phyloP scores from a whole-genome alignment of 2,113 vertebrate genomes.

The Psophia crepitans region DNA sequence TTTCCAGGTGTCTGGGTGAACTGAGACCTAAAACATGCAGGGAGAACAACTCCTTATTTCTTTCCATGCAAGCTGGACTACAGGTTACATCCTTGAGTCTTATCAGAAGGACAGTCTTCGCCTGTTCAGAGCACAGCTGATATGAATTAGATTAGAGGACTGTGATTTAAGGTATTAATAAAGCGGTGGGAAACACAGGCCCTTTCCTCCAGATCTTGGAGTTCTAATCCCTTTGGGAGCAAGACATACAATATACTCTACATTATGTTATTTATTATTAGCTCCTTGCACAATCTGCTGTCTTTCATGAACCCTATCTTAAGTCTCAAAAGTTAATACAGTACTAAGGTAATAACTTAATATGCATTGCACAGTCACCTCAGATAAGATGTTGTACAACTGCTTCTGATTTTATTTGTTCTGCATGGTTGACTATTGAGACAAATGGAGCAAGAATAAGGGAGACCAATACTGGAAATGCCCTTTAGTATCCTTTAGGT shows the following conservation, averaged over 20 bases:
- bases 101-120: neutral
- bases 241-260: neutral
- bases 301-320: neutral
- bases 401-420: neutral
- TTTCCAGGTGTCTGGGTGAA: slow-evolving; percentile 6
- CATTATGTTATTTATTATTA: neutral
- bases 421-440: neutral
- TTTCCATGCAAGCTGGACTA: neutral
- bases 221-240: neutral
- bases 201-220: neutral
- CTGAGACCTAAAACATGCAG: neutral
- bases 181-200: slow-evolving; percentile 37
- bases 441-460: neutral
- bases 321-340: neutral
- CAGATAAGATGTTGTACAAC: neutral
- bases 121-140: neutral
- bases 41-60: neutral
- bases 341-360: neutral
- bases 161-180: slow-evolving; percentile 46
- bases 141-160: slow-evolving; percentile 1
- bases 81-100: neutral
- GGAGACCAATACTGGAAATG: neutral
- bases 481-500: neutral
- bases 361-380: neutral
- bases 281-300: neutral